Evolutionary conservation across 2,113 vertebrate genomes (phyloP), one percentile per base, ranked within the genome.

Genomic region (Malurus melanocephalus): DNA sequence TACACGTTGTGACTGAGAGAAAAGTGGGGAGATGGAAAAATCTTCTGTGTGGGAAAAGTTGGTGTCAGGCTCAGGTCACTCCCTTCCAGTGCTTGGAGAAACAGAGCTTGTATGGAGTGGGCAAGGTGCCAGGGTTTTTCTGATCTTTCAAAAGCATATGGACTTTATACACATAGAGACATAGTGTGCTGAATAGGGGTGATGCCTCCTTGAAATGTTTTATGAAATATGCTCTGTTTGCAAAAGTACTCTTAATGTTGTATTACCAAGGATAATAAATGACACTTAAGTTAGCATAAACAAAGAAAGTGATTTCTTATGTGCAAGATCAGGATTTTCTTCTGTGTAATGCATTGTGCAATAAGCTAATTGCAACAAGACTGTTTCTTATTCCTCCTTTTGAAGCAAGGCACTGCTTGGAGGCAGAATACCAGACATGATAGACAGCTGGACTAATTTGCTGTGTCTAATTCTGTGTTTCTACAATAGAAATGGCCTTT

Each of bases 361-460:
- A 85, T 78, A 77, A 85, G 35, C n/a, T 77, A 91, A 93, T 94
- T 92, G 49, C 49, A 89, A n/a, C 33, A 80, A 67, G 82, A 27
- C 65, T 88, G 6, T 89, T 92, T 80, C 66, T 87, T 89, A 56
- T 59, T 77, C 27, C 38, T 74, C 17, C 6, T 72, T 57, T 20
- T 75, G 76, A 77, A 84, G 85, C 45, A 72, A 91, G 65, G 32
- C 68, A 78, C 27, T 80, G 85, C 93, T 93, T 78, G 57, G 43
- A 93, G 95, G 88, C 91, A 94, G 85, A 91, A 92, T 91, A 92
- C 72, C 73, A 94, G 89, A 92, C 45, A 1, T 88, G 85, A 91
- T 15, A 74, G 89, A 85, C 84, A 93, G 57, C 74, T 94, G 68
- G 77, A 52, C 83, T 89, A 57, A 89, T 91, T 56, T 81, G 28